Conservation (phyloP, 2,888 invertebrate genomes). For the Thalpophila matura region DNA sequence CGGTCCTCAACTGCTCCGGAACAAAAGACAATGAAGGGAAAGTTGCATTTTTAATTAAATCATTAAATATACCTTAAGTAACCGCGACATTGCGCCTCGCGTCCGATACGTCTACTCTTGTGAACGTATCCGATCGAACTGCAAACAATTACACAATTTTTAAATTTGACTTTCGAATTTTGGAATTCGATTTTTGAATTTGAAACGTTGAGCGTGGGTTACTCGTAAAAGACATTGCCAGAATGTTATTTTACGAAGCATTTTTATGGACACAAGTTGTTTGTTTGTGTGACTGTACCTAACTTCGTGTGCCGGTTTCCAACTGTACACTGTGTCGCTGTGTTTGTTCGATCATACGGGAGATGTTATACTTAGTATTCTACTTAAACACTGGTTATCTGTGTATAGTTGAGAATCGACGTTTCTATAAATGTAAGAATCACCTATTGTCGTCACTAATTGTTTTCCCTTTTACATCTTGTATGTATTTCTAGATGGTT, state of each 20-base stretch:
- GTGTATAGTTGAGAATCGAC: conserved; percentile 59
- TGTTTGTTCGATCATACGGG: conserved; percentile 56
- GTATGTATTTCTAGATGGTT: conserved; percentile 87
- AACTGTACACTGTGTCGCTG: conserved; percentile 58
- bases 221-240: conserved; percentile 83
- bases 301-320: conserved; percentile 72
- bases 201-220: conserved; percentile 66
- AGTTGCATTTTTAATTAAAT: conserved; percentile 84
- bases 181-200: conserved; percentile 68
- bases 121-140: conserved; percentile 46
- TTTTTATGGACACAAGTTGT: conserved; percentile 81
- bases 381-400: conserved; percentile 45
- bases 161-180: conserved; percentile 65
- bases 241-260: conserved; percentile 80
- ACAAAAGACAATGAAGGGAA: conserved; percentile 89
- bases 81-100: conserved; percentile 63
- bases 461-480: conserved; percentile 84
- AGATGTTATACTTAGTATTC: conserved; percentile 59
- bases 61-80: conserved; percentile 69
- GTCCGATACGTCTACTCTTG: conserved; percentile 56
- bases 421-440: conserved; percentile 82
- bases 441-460: conserved; percentile 85
- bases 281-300: conserved; percentile 82
- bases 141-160: conserved; percentile 58
- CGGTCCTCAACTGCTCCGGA: conserved; percentile 84